Conservation (phyloP, 2,888 invertebrate genomes). For the Glaucopsyche alexis region DNA sequence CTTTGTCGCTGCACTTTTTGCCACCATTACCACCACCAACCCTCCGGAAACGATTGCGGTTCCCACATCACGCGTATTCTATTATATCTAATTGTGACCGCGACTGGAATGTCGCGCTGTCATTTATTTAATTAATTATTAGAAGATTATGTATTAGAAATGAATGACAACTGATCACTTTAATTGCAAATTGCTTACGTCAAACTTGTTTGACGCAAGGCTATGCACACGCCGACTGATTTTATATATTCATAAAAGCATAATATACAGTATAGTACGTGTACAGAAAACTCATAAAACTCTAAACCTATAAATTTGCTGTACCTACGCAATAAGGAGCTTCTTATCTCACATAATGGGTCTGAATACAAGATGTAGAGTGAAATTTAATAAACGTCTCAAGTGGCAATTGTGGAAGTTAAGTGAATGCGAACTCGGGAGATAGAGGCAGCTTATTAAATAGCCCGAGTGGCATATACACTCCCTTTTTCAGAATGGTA, state of each 20-base stretch:
- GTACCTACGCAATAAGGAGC: neutral
- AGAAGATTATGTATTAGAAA: too few relatives aligned
- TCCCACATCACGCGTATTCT: slow-evolving; percentile 11
- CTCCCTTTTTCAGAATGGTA: slow-evolving; percentile 67
- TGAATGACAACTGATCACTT: neutral
- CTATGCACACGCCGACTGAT: neutral
- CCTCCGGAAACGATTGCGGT: slow-evolving; percentile 56
- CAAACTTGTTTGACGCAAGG: neutral
- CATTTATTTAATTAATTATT: neutral
- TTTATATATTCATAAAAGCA: neutral
- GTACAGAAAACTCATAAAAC: neutral
- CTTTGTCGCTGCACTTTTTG: slow-evolving; percentile 51
- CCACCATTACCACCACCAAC: slow-evolving; percentile 51
- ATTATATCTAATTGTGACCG: slow-evolving; percentile 10
- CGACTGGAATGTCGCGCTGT: neutral
- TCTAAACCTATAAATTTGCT: neutral
- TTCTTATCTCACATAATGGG: neutral
- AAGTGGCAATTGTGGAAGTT: slow-evolving; percentile 24
- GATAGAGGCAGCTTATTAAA: slow-evolving; percentile 52
- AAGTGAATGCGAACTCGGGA: slow-evolving; percentile 31
- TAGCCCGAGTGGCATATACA: slow-evolving; percentile 50
- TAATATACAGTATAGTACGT: too few relatives aligned
- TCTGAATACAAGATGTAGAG: slow-evolving; percentile 15
- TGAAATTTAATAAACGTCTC: slow-evolving; percentile 24
- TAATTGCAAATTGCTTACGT: slow-evolving; percentile 8